Evolutionary conservation across 2,888 invertebrate species (phyloP), one percentile per base, ranked within the genome.

Genomic region (Sicus ferrugineus): DNA sequence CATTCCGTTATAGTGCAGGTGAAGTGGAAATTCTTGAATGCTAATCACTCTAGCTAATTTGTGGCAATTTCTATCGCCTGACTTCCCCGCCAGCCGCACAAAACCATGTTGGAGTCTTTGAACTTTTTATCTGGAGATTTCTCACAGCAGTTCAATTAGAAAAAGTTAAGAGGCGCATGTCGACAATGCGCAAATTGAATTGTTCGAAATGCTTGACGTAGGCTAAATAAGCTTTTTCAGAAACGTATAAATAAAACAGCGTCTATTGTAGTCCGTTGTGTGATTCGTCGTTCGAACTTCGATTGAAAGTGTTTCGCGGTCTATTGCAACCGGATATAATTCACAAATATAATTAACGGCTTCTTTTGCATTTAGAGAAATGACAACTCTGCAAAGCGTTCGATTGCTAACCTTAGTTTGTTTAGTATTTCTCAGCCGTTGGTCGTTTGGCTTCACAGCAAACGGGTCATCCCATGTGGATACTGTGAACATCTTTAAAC

Each of bases 171-270:
- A 42, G n/a, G 16, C 14, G 9, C n/a, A 56, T 56, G 19, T 56
- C 56, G 28, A 3, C 26, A 30, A n/a, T 30, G 30, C 56, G 30
- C n/a, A 30, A n/a, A n/a, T 5, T 56, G 30, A n/a, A 4, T 42
- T 42, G 42, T 42, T 16, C 16, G n/a, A 56, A 23, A 26, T n/a
- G 16, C 30, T 56, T n/a, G 30, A 56, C 30, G 56, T n/a, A 30
- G 30, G n/a, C 56, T 30, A 30, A 56, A 30, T 42, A n/a, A 30
- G 56, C 56, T 30, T 56, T 56, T 56, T n/a, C 5, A 56, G 14
- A 56, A 30, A n/a, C 30, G 56, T 56, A 56, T 56, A 56, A 56
- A 56, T 56, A 56, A 56, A 30, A 26, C 9, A 23, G 7, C 56
- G n/a, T 28, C 30, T 16, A 26, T n/a, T n/a, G 0, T 19, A 56